Conservation (phyloP, 2,888 invertebrate genomes). For the Philhelius pedissequus region DNA sequence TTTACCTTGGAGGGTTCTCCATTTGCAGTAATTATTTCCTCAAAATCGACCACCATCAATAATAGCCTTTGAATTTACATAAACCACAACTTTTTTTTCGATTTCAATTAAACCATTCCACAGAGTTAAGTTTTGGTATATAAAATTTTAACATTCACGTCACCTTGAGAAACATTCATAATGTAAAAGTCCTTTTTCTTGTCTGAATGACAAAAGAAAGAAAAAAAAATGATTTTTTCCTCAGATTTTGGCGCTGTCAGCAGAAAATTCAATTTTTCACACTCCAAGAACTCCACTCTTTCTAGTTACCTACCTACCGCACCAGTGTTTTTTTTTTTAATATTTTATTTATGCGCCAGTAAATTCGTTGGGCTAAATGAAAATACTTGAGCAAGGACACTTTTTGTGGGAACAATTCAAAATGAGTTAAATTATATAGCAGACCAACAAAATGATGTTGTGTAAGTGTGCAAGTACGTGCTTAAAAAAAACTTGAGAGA, state of each 20-base stretch:
- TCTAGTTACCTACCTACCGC: no score
- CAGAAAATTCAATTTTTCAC: constrained; percentile 28
- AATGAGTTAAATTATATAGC: constrained; percentile 4
- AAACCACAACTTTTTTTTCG: background rate
- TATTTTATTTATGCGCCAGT: background rate
- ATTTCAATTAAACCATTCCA: background rate
- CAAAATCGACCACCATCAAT: background rate
- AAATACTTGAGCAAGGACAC: background rate
- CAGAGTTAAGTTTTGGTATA: background rate
- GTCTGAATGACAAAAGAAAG: background rate
- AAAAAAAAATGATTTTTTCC: background rate
- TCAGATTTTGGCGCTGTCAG: constrained; percentile 5
- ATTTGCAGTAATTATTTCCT: background rate
- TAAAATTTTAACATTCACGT: constrained; percentile 6
- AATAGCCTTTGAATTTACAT: background rate
- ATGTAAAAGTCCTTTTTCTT: constrained; percentile 4
- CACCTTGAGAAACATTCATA: constrained; percentile 12
- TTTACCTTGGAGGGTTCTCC: no score
- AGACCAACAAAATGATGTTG: background rate
- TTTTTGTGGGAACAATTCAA: background rate
- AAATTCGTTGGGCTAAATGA: constrained; percentile 2
- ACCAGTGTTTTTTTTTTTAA: background rate
- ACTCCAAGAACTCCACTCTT: constrained; percentile 3
- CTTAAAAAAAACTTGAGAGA: background rate
- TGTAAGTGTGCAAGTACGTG: background rate